Base-by-base conservation (phyloP, 2,888 invertebrate species). In the Polydrusus tereticollis region DNA sequence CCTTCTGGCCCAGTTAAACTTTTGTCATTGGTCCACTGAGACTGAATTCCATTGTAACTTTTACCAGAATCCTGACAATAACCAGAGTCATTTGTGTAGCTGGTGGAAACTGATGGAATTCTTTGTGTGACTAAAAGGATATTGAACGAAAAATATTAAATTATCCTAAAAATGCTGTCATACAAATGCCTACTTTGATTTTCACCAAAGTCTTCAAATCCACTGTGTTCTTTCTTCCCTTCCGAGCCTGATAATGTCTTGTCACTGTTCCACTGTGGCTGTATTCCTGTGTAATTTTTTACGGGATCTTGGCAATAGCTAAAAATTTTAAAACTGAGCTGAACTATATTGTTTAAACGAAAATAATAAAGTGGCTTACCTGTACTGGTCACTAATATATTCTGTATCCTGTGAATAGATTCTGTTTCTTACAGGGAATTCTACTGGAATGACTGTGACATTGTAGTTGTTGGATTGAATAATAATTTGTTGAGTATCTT, bases 71-170 rank as follows among this genome's bases (percentile, higher is more conserved):
- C 70, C 6, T 73, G 64, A 23, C 75, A 73, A 23, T 70, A 74
- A 33, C 23, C 50, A 2, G 52, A 14, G 18, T 73, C 81, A 26
- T 43, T 71, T 2, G 65, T 38, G 36, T 71, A 62, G 16, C 65
- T 83, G n/a, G 81, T 77, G 69, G 78, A 82, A 12, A 88, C 80
- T 74, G 88, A 87, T 0, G 89, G 88, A 43, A 90, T 82, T 23
- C 90, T 84, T 80, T 90, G 90, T 0, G 90, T 89, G 8, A 90
- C 90, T 65, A 33, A 18, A 50, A 63, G 6, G 43, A 18, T 21
- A 41, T 16, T 8, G 8, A 5, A 26, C n/a, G 14, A n/a, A 16
- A 1, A 23, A 16, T 55, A 2, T 23, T 20, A n/a, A 23, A 20
- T n/a, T n/a, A n/a, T n/a, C n/a, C n/a, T n/a, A n/a, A n/a, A n/a